Evolutionary conservation across 2,113 vertebrate genomes (phyloP).

Genomic region (Macquaria ambigua): DNA sequence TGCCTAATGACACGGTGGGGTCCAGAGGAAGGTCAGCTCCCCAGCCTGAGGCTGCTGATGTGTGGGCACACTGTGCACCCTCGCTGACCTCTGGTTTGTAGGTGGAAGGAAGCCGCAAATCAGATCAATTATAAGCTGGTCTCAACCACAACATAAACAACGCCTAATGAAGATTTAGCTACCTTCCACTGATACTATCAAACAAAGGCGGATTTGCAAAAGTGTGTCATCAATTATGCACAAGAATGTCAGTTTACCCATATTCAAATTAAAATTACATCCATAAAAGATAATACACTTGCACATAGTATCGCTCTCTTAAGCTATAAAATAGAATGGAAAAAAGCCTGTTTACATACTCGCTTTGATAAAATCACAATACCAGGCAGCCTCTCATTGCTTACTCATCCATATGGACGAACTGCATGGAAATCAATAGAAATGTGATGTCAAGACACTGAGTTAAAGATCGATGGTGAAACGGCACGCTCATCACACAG

Average conservation of each 20-base stretch:
- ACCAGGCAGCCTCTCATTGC: background rate
- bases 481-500: background rate
- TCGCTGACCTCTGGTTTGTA: constrained; percentile 1
- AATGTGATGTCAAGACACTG: constrained; percentile 10
- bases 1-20: constrained; percentile 66
- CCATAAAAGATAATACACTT: background rate
- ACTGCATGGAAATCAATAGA: constrained; percentile 24
- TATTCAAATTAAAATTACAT: constrained; percentile 26
- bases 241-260: background rate
- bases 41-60: constrained; percentile 41
- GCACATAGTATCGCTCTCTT: background rate
- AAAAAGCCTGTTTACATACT: background rate
- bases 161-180: constrained; percentile 40
- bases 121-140: constrained; percentile 39
- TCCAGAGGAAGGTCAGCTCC: constrained; percentile 64
- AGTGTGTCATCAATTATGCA: constrained; percentile 36
- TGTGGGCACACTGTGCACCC: constrained; percentile 33
- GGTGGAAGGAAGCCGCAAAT: constrained; percentile 39
- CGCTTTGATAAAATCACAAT: constrained; percentile 1
- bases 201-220: constrained; percentile 27
- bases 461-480: constrained; percentile 9
- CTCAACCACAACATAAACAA: constrained; percentile 43
- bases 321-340: background rate
- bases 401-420: constrained; percentile 1
- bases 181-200: constrained; percentile 17